These are phyloP conservation scores for Abscondita cerata DNA, from an alignment of 2,888 invertebrate species.

Conservation along the genomic window DNA sequence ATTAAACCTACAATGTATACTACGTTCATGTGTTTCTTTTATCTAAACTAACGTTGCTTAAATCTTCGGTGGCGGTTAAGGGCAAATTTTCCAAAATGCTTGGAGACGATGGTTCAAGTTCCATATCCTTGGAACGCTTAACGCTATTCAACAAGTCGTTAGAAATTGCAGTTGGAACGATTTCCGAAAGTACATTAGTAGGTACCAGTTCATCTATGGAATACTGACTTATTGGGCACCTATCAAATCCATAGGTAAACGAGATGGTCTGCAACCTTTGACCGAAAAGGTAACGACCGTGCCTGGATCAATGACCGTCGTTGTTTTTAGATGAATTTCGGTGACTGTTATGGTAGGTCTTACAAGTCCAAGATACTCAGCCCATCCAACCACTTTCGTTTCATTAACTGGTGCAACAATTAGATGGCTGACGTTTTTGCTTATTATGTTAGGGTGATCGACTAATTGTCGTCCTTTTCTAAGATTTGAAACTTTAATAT, in stretches of 20 bases:
- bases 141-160: not conserved
- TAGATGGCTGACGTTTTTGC: conserved; percentile 4
- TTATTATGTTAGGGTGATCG: not conserved
- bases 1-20: no score
- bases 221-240: conserved; percentile 37
- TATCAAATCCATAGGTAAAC: conserved; percentile 52
- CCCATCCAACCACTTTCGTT: conserved; percentile 45
- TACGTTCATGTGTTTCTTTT: not conserved
- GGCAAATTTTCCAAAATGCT: conserved; percentile 13
- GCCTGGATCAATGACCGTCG: conserved; percentile 50
- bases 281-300: conserved; percentile 56
- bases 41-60: conserved; percentile 6
- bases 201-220: conserved; percentile 22
- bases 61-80: conserved; percentile 22
- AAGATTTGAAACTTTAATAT: not conserved
- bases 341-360: conserved; percentile 54
- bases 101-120: conserved; percentile 29
- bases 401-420: conserved; percentile 13
- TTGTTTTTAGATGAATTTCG: conserved; percentile 46
- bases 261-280: conserved; percentile 55
- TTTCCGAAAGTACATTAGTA: conserved; percentile 10
- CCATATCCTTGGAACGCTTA: conserved; percentile 12
- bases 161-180: conserved; percentile 21
- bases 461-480: conserved; percentile 17
- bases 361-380: conserved; percentile 54